These are phyloP conservation scores for Hyperoodon ampullatus DNA, from an alignment of 2,113 vertebrate genomes.

Conservation along the genomic window DNA sequence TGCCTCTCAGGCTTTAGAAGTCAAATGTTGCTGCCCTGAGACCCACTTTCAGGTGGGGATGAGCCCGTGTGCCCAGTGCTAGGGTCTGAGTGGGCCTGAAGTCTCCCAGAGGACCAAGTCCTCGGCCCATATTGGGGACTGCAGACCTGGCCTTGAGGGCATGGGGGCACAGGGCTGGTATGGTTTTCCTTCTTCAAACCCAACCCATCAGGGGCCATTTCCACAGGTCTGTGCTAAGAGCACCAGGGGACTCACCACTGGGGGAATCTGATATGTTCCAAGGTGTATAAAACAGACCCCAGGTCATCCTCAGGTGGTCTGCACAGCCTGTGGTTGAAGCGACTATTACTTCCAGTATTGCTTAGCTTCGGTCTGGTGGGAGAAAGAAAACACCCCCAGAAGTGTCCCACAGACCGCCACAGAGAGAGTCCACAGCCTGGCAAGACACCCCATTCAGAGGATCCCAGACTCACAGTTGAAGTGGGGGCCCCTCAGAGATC, in stretches of 20 bases:
- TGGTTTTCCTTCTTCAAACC: background rate
- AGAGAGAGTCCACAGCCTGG: background rate
- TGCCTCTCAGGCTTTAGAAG: background rate
- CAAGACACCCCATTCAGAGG: background rate
- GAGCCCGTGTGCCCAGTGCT: background rate
- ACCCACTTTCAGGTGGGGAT: background rate
- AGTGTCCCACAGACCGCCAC: background rate
- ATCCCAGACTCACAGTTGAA: background rate
- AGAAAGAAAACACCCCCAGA: background rate
- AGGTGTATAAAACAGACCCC: background rate
- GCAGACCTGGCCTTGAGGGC: background rate
- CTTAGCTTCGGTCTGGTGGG: background rate
- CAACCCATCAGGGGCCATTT: background rate
- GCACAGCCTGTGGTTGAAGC: background rate
- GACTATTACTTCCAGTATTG: background rate
- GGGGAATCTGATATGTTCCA: background rate
- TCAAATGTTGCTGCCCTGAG: background rate
- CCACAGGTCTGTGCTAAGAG: background rate
- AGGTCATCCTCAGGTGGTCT: background rate
- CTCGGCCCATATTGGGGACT: background rate
- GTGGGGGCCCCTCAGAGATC: background rate
- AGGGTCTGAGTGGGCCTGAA: background rate
- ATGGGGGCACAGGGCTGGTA: background rate
- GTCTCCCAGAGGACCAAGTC: background rate
- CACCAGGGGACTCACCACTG: conserved; percentile 52